Conservation (phyloP, 1,140 invertebrate species). For the Atta texana region DNA sequence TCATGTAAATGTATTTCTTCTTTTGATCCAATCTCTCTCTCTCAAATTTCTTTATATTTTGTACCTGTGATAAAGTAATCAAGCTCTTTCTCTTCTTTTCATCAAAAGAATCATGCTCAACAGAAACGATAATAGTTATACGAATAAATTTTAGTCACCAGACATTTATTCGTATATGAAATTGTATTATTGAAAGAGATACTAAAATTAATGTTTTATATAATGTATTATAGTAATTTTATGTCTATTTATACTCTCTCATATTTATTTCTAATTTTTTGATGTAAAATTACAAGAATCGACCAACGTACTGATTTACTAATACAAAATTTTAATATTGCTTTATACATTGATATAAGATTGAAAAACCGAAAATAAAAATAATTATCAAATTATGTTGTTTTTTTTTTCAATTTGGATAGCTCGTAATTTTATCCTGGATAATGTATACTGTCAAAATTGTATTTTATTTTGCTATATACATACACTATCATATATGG, state of each 20-base stretch:
- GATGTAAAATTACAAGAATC: conserved; percentile 82
- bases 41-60: conserved; percentile 68
- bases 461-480: not conserved
- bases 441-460: not conserved
- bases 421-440: not conserved
- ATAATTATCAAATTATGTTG: conserved; percentile 77
- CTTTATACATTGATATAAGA: conserved; percentile 86
- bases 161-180: conserved; percentile 55
- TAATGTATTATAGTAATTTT: conserved; percentile 85
- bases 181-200: conserved; percentile 71
- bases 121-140: conserved; percentile 60
- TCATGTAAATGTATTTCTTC: conserved; percentile 66
- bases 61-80: conserved; percentile 80
- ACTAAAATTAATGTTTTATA: conserved; percentile 83
- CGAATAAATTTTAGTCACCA: conserved; percentile 64
- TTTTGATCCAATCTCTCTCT: conserved; percentile 63
- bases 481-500: not conserved
- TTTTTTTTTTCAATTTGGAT: conserved; percentile 47
- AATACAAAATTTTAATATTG: conserved; percentile 85
- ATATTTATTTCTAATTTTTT: conserved; percentile 85
- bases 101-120: conserved; percentile 62
- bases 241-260: conserved; percentile 81
- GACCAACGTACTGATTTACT: conserved; percentile 84
- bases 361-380: conserved; percentile 84
- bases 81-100: conserved; percentile 63